Percentiles rank a stretch among this genome's conserved stretches.
Evolutionary conservation across 1,140 invertebrate species (phyloP).

Genomic region (Lepidostoma basale): DNA sequence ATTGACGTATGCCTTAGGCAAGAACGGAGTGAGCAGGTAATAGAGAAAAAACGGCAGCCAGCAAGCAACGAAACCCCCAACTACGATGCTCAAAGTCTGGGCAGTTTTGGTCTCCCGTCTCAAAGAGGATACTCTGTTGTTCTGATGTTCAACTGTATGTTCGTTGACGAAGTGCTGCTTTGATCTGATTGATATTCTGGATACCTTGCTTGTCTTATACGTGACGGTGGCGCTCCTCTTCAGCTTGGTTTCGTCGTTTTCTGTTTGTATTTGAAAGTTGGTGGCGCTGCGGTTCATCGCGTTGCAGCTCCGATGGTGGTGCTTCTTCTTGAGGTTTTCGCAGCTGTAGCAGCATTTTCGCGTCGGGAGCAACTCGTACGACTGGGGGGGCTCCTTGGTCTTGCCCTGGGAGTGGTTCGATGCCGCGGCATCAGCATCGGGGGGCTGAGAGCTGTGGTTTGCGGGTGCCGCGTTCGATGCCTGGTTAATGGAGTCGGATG

Average conservation of each 20-base stretch:
- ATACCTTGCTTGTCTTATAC: slow-evolving; percentile 40
- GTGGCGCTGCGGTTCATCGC: slow-evolving; percentile 27
- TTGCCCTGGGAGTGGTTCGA: slow-evolving; percentile 9
- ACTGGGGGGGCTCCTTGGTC: slow-evolving; percentile 27
- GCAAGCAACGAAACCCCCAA: slow-evolving; percentile 89
- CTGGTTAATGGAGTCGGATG: slow-evolving; percentile 31
- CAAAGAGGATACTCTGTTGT: slow-evolving; percentile 67
- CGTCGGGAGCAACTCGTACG: slow-evolving; percentile 32
- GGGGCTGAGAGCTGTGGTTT: neutral
- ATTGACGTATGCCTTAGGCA: slow-evolving; percentile 61
- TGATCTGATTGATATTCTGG: slow-evolving; percentile 37
- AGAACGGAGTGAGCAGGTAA: slow-evolving; percentile 81
- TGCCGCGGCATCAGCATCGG: neutral
- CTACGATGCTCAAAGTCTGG: slow-evolving; percentile 88
- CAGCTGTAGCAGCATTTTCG: slow-evolving; percentile 39
- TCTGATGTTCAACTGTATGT: slow-evolving; percentile 55
- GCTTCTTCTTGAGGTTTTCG: slow-evolving; percentile 39
- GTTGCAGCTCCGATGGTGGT: slow-evolving; percentile 7
- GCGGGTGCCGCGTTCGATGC: neutral
- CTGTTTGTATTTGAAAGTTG: slow-evolving; percentile 41
- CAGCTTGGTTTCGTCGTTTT: slow-evolving; percentile 14
- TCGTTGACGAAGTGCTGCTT: slow-evolving; percentile 41
- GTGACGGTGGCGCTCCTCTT: slow-evolving; percentile 42
- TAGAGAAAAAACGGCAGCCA: slow-evolving; percentile 90
- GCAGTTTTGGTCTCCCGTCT: slow-evolving; percentile 84